phyloP scores from a whole-genome alignment of 2,888 invertebrate genomes.

The Macaria notata region DNA sequence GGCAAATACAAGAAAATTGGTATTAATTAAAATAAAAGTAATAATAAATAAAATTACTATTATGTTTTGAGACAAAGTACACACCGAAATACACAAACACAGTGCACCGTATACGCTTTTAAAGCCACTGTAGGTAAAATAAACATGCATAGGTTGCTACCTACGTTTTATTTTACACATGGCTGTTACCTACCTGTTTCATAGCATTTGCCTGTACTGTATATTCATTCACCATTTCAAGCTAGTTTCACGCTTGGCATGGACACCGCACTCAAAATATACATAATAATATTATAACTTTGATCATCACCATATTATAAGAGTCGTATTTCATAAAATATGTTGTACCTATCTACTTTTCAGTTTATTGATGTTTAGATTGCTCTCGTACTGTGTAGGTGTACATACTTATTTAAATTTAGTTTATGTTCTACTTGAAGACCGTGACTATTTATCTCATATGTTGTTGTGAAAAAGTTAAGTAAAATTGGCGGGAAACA shows the following conservation, averaged over 20 bases:
- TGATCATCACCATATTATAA: slow-evolving; percentile 16
- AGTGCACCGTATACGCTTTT: no score
- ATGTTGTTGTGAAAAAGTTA: no score
- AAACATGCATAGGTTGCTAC: no score
- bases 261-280: slow-evolving; percentile 35
- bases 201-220: slow-evolving; percentile 25
- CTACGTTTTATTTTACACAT: no score
- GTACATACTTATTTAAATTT: slow-evolving; percentile 19
- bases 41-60: no score
- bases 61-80: no score
- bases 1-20: no score
- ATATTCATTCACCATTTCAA: slow-evolving; percentile 33
- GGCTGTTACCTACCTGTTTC: slow-evolving; percentile 16
- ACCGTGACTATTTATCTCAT: slow-evolving; percentile 24
- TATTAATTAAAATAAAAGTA: no score
- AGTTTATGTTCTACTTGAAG: slow-evolving; percentile 13
- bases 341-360: neutral
- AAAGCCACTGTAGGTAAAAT: no score
- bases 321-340: no score
- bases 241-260: slow-evolving; percentile 48
- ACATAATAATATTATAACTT: slow-evolving; percentile 29
- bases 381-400: slow-evolving; percentile 24
- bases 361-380: slow-evolving; percentile 17
- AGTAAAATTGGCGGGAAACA: no score
- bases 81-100: no score